These are phyloP conservation scores for Epinotia demarniana DNA, from an alignment of 2,888 invertebrate genomes.

Conservation along the genomic window DNA sequence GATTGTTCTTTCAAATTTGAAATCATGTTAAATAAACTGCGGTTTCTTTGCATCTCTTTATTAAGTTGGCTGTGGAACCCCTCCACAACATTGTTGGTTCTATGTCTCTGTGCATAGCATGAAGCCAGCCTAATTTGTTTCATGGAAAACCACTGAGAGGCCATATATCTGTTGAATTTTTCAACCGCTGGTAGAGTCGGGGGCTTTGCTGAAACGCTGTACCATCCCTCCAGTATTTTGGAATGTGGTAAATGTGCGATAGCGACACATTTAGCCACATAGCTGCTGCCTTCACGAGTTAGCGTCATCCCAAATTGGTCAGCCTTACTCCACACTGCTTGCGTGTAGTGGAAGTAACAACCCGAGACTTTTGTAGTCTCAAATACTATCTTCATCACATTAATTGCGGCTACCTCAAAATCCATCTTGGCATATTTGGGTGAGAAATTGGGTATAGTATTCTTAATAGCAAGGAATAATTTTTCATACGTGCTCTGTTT, in stretches of 20 bases:
- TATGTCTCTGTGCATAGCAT: constrained; percentile 10
- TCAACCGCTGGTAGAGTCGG: constrained; percentile 13
- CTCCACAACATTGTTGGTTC: constrained; percentile 18
- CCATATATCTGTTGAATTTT: constrained; percentile 7
- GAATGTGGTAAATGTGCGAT: constrained; percentile 9
- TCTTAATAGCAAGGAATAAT: constrained; percentile 4
- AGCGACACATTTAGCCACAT: constrained; percentile 8
- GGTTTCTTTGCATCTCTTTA: not conserved
- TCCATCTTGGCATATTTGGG: constrained; percentile 6
- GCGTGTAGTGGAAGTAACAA: constrained; percentile 4
- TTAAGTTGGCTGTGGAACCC: constrained; percentile 16
- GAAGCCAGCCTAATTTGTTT: constrained; percentile 11
- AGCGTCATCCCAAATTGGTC: constrained; percentile 2
- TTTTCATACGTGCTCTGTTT: constrained; percentile 8
- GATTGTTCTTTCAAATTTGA: no score
- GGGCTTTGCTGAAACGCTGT: constrained; percentile 13
- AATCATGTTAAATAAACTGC: no score
- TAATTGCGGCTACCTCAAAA: constrained; percentile 12
- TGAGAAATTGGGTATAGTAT: constrained; percentile 6
- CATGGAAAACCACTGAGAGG: constrained; percentile 8
- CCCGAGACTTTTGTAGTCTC: constrained; percentile 9
- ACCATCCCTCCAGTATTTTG: constrained; percentile 16
- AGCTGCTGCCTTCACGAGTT: constrained; percentile 8
- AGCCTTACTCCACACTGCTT: constrained; percentile 1
- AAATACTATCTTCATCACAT: constrained; percentile 4